Base-by-base conservation (phyloP, 64 coral and sea anemone genomes). In the Orbicella faveolata region DNA sequence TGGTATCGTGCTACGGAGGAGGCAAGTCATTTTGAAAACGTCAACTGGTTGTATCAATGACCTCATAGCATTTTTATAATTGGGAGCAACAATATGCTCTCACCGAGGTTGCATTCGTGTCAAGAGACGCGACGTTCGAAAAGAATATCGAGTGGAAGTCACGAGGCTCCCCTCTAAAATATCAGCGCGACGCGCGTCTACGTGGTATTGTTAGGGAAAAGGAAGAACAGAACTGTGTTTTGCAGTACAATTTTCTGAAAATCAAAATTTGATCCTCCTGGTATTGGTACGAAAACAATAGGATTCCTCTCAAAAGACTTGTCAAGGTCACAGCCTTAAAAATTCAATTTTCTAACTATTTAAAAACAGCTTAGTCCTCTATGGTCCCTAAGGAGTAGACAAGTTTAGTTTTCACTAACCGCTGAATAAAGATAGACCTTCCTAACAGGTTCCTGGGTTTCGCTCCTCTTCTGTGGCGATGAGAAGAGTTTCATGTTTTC, bases 341-440 rank as follows among this genome's bases (percentile, higher is more conserved):
- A 48, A 6, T 48, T 48, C 44, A 48, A 48, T 48, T 48, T 48
- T 48, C 44, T 4, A 4, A 48, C 2, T 48, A 6, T 48, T 48
- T 6, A 48, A 0, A 48, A 48, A 48, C 44, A 48, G 44, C 7
- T 48, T 48, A 48, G 44, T 48, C 7, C 44, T 48, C 44, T 48
- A 4, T 41, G 44, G 7, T 6, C 44, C 4, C 44, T 48, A 48
- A 6, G 44, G 4, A 48, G 7, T 48, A 48, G 44, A 6, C 7
- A 48, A 6, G 44, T 5, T 77, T 20, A 44, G 36, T 77, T 37
- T 77, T 77, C 1, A 81, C 79, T 81, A 63, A 81, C 79, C 35
- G 79, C 79, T 62, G 79, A 81, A 81, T 81, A 81, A 0, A 81
- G 53, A 34, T 81, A 81, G 23, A 63, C 30, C 63, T 81, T 81